A percentile compares a stretch with the other conserved stretches of the same genome.
phyloP scores from a whole-genome alignment of 2,113 vertebrate species.

The Asarcornis scutulata region DNA sequence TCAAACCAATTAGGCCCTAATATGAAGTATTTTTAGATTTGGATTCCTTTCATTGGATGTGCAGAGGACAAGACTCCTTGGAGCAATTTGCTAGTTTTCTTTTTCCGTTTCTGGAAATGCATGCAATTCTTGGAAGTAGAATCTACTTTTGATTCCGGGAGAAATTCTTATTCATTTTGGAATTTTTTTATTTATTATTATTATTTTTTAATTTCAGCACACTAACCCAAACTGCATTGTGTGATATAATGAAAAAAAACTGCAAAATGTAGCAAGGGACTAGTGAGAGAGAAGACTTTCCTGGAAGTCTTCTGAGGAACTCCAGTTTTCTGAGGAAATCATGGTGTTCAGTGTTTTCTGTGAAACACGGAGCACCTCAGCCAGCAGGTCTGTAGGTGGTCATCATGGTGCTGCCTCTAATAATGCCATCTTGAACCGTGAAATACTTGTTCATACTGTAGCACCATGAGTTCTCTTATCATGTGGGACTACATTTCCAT shows the following conservation, averaged over 20 bases:
- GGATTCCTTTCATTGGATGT: background rate
- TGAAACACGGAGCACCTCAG: background rate
- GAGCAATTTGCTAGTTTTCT: background rate
- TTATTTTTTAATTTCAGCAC: background rate
- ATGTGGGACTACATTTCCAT: background rate
- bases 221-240: background rate
- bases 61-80: background rate
- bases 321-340: background rate
- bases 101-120: background rate
- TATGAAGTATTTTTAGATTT: slow-evolving; percentile 41
- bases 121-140: background rate
- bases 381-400: background rate
- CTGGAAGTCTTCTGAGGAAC: background rate
- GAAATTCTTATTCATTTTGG: background rate
- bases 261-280: background rate
- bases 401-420: background rate
- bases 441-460: background rate
- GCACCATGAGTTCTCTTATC: background rate
- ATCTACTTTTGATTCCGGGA: background rate
- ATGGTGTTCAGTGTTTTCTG: rapidly evolving
- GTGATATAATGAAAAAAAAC: background rate
- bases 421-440: background rate
- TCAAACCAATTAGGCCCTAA: background rate
- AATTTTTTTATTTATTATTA: background rate
- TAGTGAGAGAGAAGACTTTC: background rate